Base-by-base conservation (phyloP, 2,797 vertebrate species). In the Hippopotamyrus pictus region DNA sequence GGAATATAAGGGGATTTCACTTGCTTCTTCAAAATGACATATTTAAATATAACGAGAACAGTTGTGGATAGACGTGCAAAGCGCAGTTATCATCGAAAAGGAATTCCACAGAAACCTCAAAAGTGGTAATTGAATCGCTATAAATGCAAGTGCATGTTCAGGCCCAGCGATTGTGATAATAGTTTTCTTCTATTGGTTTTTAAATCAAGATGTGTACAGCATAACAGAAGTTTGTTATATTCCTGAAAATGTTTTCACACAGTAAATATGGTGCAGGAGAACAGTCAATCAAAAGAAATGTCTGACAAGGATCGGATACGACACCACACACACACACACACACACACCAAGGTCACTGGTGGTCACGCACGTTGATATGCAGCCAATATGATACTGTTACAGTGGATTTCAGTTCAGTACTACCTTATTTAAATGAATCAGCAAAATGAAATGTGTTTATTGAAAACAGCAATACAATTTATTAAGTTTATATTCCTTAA, bases 341-440 rank as follows among this genome's bases (percentile, higher is more conserved):
- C 22, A 54, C 12, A 87, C 14, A 57, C 51, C 25, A 87, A 87
- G n/a, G 5, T 25, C 29, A 57, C 22, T 57, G 5, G 19, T n/a
- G 25, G 85, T 57, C 85, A 87, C 41, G 51, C 29, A 17, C 22
- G 4, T 85, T 50, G 25, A 33, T 33, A 50, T 25, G 76, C 41
- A 82, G 46, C 14, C 2, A 2, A 41, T 29, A 41, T n/a, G 19
- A 14, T 51, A 50, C 48, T 51, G 22, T 51, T 85, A 14, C 7
- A 82, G 76, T 82, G 54, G 29, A 54, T 84, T 84, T 65, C 57
- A 82, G 19, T 89, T 59, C 86, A 44, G n/a, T 44, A 53, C 59
- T 54, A 54, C 17, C 83, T 44, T 46, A 46, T 44, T 82, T 37
- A 37, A 73, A 73, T 17, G 44, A 79, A 83, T 25, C 54, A 53